Evolutionary conservation across 2,113 vertebrate species (phyloP).

Genomic region (Aramus guarauna): DNA sequence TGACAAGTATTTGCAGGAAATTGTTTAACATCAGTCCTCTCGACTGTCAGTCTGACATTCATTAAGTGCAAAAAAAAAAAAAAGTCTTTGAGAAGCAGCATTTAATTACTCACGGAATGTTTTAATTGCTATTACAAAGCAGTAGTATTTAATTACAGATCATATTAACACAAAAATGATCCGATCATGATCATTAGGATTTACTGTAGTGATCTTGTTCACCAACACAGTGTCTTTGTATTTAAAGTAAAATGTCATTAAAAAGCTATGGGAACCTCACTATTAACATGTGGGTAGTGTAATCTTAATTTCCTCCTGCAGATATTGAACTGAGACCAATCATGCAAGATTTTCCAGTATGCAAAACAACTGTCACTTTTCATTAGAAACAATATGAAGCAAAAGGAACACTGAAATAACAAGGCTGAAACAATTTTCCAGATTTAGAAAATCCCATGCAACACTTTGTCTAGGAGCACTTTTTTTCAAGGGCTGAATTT

Average conservation of each 20-base stretch:
- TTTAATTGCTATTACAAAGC: conserved; percentile 15
- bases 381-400: conserved; percentile 35
- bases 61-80: background rate
- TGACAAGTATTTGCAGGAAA: background rate
- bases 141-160: conserved; percentile 22
- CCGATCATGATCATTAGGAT: background rate
- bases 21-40: background rate
- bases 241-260: conserved; percentile 17
- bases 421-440: background rate
- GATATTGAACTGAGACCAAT: conserved; percentile 24
- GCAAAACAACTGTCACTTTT: conserved; percentile 27
- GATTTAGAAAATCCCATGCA: background rate
- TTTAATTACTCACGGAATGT: background rate
- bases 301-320: conserved; percentile 30
- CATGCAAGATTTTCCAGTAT: background rate
- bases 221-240: background rate
- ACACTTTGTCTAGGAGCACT: background rate
- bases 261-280: conserved; percentile 2
- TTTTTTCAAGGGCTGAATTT: background rate
- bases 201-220: background rate
- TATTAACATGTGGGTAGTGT: background rate
- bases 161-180: background rate
- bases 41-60: background rate
- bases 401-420: conserved; percentile 22
- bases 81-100: background rate